Percentiles rank a stretch among this genome's conserved stretches.
These are phyloP conservation scores for Contarinia nasturtii DNA, from an alignment of 1,140 invertebrate genomes.

Conservation along the genomic window DNA sequence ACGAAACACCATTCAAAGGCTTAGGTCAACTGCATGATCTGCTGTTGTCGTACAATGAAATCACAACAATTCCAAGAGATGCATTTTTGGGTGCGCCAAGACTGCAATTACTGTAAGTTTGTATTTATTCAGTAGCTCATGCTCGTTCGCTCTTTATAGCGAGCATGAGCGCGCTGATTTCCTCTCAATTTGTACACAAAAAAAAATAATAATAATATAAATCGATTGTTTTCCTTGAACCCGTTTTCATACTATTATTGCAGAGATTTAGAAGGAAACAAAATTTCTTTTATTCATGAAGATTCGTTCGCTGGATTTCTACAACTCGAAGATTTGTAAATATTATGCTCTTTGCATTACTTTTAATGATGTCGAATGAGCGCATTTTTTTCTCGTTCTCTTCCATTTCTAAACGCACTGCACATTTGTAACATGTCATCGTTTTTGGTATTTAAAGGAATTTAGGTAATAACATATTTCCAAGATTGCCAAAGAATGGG, in stretches of 20 bases:
- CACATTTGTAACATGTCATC: too few relatives aligned
- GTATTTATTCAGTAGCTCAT: constrained; percentile 1
- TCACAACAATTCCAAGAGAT: constrained; percentile 50
- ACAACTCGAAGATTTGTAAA: constrained; percentile 77
- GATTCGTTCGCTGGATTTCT: constrained; percentile 66
- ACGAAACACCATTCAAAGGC: constrained; percentile 45
- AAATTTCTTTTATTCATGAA: constrained; percentile 64
- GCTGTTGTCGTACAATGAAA: constrained; percentile 62
- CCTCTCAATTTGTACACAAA: too few relatives aligned
- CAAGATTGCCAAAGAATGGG: constrained; percentile 60
- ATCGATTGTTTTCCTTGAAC: neutral
- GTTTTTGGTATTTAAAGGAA: constrained; percentile 43
- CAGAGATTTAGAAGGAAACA: constrained; percentile 77
- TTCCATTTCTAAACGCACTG: too few relatives aligned
- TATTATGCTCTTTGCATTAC: constrained; percentile 12
- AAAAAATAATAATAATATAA: neutral
- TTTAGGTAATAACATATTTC: constrained; percentile 78
- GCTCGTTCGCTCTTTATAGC: too few relatives aligned
- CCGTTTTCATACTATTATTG: neutral
- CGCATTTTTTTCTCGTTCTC: too few relatives aligned
- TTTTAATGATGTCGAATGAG: too few relatives aligned
- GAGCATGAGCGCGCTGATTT: too few relatives aligned
- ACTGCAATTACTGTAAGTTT: constrained; percentile 59
- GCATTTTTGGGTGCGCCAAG: constrained; percentile 60
- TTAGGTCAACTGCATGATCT: constrained; percentile 64